Conservation (phyloP, 1,140 invertebrate genomes). For the Drosophila sechellia region DNA sequence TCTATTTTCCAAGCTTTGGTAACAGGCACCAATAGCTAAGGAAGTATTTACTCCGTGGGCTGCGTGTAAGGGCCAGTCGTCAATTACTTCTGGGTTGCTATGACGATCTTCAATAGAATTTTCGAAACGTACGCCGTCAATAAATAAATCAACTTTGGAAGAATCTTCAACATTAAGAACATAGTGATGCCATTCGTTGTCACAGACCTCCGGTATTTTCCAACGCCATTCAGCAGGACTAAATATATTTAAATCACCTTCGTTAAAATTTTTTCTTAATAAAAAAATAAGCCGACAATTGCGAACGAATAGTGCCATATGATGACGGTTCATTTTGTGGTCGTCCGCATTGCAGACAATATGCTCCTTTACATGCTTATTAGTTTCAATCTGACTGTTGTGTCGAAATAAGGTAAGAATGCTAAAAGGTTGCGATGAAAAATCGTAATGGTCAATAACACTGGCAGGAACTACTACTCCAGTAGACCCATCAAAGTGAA, state of each 20-base stretch:
- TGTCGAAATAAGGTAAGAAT: slow-evolving; percentile 94
- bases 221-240: slow-evolving; percentile 99
- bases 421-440: slow-evolving; percentile 89
- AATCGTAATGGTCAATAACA: slow-evolving; percentile 85
- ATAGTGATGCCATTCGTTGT: slow-evolving; percentile 99
- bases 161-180: slow-evolving; percentile 96
- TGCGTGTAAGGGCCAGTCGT: slow-evolving; percentile 99
- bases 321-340: slow-evolving; percentile 99
- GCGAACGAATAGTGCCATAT: slow-evolving; percentile 97
- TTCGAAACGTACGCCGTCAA: slow-evolving; percentile 94
- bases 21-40: slow-evolving; percentile 97
- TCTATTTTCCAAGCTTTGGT: slow-evolving; percentile 91
- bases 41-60: slow-evolving; percentile 97
- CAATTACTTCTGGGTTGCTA: slow-evolving; percentile 96
- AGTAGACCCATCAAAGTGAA: slow-evolving; percentile 96
- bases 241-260: slow-evolving; percentile 97
- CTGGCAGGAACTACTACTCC: slow-evolving; percentile 93
- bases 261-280: slow-evolving; percentile 95
- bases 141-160: slow-evolving; percentile 93
- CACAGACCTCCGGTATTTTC: slow-evolving; percentile 96
- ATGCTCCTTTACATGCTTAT: slow-evolving; percentile 97
- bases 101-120: slow-evolving; percentile 88
- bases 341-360: slow-evolving; percentile 98
- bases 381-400: slow-evolving; percentile 85
- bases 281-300: slow-evolving; percentile 98